Conservation (phyloP, 2,888 invertebrate genomes). For the Cetonia aurata region DNA sequence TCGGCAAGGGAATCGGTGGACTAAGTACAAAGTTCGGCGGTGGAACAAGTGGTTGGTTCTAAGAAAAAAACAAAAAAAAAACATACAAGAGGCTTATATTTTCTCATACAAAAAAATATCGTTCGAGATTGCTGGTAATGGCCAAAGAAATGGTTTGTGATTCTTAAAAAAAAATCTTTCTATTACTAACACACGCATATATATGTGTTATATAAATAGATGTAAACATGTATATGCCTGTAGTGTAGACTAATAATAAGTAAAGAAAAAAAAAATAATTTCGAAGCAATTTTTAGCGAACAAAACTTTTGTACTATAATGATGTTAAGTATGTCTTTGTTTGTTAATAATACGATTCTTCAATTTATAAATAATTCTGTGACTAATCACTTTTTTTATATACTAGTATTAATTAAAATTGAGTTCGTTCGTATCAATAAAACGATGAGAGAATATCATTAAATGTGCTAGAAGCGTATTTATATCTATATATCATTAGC, state of each 20-base stretch:
- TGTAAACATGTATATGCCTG: conserved; percentile 14
- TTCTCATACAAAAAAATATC: conserved; percentile 33
- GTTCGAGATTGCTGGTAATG: conserved; percentile 20
- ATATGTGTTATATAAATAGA: neutral
- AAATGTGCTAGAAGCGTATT: neutral
- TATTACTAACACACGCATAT: neutral
- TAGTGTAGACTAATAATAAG: conserved; percentile 14
- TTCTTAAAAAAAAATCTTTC: conserved; percentile 27
- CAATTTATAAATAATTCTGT: conserved; percentile 11
- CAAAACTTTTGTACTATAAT: conserved; percentile 53
- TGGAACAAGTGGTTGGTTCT: conserved; percentile 88
- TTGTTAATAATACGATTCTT: conserved; percentile 1
- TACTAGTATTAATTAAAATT: conserved; percentile 11
- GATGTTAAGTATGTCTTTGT: conserved; percentile 13
- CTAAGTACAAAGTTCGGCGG: conserved; percentile 90
- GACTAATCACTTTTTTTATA: conserved; percentile 7
- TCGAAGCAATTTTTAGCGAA: conserved; percentile 55
- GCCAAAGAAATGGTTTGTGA: conserved; percentile 39
- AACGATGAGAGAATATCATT: conserved; percentile 4
- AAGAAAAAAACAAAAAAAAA: conserved; percentile 58
- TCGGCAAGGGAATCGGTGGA: conserved; percentile 91
- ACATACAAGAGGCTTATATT: conserved; percentile 41
- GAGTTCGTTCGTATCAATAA: neutral
- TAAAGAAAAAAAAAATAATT: conserved; percentile 49
- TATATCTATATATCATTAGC: too few relatives aligned